Evolutionary conservation across 2,888 invertebrate genomes (phyloP).

Genomic region (Scaptomyza reducta): DNA sequence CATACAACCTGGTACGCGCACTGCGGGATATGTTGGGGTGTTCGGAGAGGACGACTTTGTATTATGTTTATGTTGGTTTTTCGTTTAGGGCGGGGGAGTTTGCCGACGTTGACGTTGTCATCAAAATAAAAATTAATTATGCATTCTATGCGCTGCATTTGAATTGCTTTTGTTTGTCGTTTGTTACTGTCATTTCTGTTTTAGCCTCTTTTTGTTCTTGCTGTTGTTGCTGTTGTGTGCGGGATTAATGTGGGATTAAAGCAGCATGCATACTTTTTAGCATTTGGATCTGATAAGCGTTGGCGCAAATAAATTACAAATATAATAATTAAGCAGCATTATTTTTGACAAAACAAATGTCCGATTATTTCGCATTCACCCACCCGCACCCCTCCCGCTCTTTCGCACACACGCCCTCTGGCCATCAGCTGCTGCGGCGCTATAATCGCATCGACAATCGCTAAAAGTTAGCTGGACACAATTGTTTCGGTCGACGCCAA

Average conservation of each 20-base stretch:
- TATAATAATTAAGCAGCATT: constrained; percentile 82
- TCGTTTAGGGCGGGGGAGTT: constrained; percentile 34
- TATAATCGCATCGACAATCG: constrained; percentile 46
- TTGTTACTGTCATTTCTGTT: constrained; percentile 74
- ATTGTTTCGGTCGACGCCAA: constrained; percentile 23
- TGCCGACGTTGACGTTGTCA: constrained; percentile 80
- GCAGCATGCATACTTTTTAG: constrained; percentile 62
- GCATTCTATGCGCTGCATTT: constrained; percentile 81
- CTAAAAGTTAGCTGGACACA: constrained; percentile 33
- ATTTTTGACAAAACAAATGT: constrained; percentile 78
- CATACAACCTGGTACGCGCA: constrained; percentile 9
- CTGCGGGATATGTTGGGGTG: constrained; percentile 22
- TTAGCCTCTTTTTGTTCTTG: constrained; percentile 45
- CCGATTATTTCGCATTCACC: constrained; percentile 35
- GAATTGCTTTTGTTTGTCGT: constrained; percentile 78
- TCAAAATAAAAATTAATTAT: constrained; percentile 83
- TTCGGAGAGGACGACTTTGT: background rate
- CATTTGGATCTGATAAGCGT: constrained; percentile 72
- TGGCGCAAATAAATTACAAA: constrained; percentile 80
- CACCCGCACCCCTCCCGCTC: background rate
- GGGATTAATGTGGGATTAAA: constrained; percentile 75
- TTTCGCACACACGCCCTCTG: background rate
- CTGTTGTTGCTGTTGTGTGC: constrained; percentile 43
- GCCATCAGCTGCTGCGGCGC: background rate
- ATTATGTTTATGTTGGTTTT: constrained; percentile 11